Conservation (phyloP, 2,113 vertebrate genomes). For the Lonchura striata region DNA sequence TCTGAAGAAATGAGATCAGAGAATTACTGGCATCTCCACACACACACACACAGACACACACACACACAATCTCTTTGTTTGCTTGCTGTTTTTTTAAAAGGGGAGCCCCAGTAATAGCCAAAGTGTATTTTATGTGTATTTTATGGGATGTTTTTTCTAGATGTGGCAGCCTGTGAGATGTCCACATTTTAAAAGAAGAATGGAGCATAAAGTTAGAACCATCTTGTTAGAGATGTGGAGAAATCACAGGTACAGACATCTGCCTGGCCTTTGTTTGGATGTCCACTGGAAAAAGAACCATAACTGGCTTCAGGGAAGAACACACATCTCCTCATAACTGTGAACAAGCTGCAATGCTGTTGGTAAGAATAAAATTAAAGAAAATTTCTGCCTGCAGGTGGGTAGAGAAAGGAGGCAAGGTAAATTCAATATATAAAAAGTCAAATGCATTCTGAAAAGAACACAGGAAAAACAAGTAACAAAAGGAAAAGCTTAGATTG, state of each 20-base stretch:
- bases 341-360: background rate
- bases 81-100: background rate
- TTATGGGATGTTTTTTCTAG: background rate
- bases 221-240: background rate
- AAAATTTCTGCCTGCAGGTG: background rate
- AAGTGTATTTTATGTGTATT: background rate
- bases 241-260: background rate
- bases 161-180: background rate
- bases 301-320: background rate
- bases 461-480: background rate
- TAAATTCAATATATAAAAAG: background rate
- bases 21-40: background rate
- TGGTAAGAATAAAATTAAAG: background rate
- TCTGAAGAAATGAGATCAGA: background rate
- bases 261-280: background rate
- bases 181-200: background rate
- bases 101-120: background rate
- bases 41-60: accelerated
- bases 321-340: background rate
- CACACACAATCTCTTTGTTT: background rate
- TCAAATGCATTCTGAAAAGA: background rate
- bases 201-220: background rate
- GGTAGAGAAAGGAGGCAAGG: background rate
- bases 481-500: background rate
- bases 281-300: background rate